Evolutionary conservation across 2,888 invertebrate species (phyloP), one percentile per base, ranked within the genome.

Genomic region (Seira musarum): DNA sequence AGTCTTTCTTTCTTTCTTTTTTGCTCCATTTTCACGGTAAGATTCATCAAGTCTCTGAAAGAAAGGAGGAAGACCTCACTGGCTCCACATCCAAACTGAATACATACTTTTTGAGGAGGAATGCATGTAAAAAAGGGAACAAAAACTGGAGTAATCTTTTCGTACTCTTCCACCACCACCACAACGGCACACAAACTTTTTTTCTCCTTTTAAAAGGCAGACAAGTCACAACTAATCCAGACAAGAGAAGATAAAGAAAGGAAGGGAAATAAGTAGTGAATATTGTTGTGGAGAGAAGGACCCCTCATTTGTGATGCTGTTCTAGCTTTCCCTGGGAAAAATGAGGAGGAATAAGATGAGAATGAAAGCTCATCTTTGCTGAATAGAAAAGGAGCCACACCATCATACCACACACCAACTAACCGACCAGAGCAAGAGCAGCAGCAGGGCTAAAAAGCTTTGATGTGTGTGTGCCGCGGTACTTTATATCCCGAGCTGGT

Each of bases 161-260:
- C 17, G n/a, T n/a, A 13, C 13, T 13, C 13, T 40, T 40, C 13
- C 40, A 8, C 40, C 13, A 40, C 40, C 40, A 40, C 13, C 40
- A 40, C 13, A 6, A n/a, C n/a, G n/a, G n/a, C 13, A 40, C 6
- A 40, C 40, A 40, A 57, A n/a, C n/a, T n/a, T n/a, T n/a, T 57
- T 57, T 17, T n/a, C 5, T 57, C 57, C 57, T 57, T 57, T n/a
- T n/a, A 6, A 40, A 8, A 40, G 13, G 40, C 40, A 40, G 40
- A 40, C n/a, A n/a, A n/a, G n/a, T n/a, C 6, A 13, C 40, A 40
- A 57, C 57, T 57, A 57, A 57, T 57, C 57, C 57, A 57, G 57
- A 57, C 57, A 6, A 40, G 40, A 40, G 6, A 40, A 40, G 57
- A 10, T n/a, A 57, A 8, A 57, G 5, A 57, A 10, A 57, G 57